Conservation (phyloP, 2,888 invertebrate genomes). For the Tenthredo notha region DNA sequence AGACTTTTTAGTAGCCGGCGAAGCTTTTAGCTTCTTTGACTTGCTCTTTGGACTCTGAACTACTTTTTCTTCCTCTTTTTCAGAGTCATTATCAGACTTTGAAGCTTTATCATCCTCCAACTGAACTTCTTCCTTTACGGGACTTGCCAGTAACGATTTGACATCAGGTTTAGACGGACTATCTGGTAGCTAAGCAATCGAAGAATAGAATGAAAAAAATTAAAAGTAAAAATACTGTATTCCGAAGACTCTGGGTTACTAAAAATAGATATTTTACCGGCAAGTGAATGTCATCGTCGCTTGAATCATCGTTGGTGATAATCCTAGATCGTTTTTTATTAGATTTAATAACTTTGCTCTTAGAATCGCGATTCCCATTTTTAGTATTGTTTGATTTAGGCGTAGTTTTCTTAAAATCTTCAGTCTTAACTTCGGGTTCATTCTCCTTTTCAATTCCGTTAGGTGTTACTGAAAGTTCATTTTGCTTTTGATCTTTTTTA, state of each 20-base stretch:
- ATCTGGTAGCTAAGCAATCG: constrained; percentile 59
- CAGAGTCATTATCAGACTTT: constrained; percentile 56
- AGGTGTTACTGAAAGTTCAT: background rate
- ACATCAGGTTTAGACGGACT: constrained; percentile 63
- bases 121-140: constrained; percentile 28
- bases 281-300: constrained; percentile 73
- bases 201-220: background rate
- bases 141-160: constrained; percentile 52
- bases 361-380: constrained; percentile 61
- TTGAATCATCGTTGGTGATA: constrained; percentile 68
- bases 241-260: constrained; percentile 21
- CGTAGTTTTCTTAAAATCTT: constrained; percentile 41
- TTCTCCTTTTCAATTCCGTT: constrained; percentile 30
- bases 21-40: constrained; percentile 48
- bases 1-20: constrained; percentile 42
- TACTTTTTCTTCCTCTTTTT: constrained; percentile 58
- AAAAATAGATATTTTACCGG: constrained; percentile 58
- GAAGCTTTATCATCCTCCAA: constrained; percentile 26
- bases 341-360: constrained; percentile 54
- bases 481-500: constrained; percentile 21
- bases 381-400: constrained; percentile 59
- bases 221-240: constrained; percentile 22
- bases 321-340: constrained; percentile 66
- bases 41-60: constrained; percentile 46
- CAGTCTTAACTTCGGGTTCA: constrained; percentile 1